These are phyloP conservation scores for Nasonia vitripennis DNA, from an alignment of 1,140 invertebrate species.

Conservation along the genomic window DNA sequence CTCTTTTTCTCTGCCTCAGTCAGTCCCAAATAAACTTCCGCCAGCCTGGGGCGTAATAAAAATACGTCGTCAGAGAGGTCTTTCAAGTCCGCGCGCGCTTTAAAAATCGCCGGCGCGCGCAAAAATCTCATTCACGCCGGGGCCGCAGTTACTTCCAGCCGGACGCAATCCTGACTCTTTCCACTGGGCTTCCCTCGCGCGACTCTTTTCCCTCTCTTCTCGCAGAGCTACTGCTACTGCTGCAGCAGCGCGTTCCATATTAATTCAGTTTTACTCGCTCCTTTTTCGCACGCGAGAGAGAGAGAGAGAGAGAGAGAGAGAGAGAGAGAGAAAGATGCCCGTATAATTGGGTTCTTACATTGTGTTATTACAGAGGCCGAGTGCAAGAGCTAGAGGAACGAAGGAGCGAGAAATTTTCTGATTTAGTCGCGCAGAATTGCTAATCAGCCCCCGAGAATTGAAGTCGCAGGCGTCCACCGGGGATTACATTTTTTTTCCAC, in stretches of 20 bases:
- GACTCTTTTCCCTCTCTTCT: neutral
- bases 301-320: too few species aligned
- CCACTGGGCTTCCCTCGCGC: constrained; percentile 15
- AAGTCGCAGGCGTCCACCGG: neutral
- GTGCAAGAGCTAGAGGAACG: neutral
- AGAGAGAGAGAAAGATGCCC: neutral
- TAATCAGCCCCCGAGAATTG: neutral
- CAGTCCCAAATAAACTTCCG: constrained; percentile 18
- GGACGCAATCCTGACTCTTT: constrained; percentile 45
- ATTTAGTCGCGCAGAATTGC: neutral
- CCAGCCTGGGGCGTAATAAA: neutral
- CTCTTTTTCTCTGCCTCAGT: neutral
- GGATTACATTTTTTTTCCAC: neutral
- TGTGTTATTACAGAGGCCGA: neutral
- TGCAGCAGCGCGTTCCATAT: neutral
- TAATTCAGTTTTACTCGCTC: neutral
- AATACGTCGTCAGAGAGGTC: neutral
- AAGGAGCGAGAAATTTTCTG: neutral
- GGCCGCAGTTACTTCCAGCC: neutral
- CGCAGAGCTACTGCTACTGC: neutral
- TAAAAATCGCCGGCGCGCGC: constrained; percentile 24
- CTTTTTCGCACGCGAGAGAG: neutral
- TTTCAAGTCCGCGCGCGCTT: constrained; percentile 12
- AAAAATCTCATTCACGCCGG: constrained; percentile 35
- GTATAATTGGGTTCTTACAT: neutral